phyloP scores from a whole-genome alignment of 2,113 vertebrate species.

The Cheirogaleus medius region DNA sequence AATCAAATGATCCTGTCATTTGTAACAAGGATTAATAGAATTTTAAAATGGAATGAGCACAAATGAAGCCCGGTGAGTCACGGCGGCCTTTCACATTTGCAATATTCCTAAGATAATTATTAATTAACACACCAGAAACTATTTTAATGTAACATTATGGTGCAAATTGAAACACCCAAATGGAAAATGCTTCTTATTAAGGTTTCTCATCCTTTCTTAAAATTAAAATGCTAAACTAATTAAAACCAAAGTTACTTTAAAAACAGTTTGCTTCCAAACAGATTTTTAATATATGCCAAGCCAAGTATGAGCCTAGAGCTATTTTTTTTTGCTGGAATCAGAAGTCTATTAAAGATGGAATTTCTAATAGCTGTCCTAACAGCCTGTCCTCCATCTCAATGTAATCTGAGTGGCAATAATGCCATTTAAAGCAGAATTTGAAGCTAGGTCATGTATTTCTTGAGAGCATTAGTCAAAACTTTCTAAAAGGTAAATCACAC shows the following conservation, averaged over 20 bases:
- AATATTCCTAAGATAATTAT: slow-evolving; percentile 64
- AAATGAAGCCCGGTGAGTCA: slow-evolving; percentile 27
- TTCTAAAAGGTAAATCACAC: not conserved
- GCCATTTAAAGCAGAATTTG: not conserved
- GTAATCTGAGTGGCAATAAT: not conserved
- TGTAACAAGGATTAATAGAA: slow-evolving; percentile 50
- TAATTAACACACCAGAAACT: slow-evolving; percentile 63
- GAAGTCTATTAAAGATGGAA: slow-evolving; percentile 38
- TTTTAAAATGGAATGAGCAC: slow-evolving; percentile 25
- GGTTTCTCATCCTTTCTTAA: slow-evolving; percentile 63
- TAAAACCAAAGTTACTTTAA: slow-evolving; percentile 73
- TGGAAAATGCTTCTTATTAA: slow-evolving; percentile 56
- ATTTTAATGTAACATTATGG: slow-evolving; percentile 46
- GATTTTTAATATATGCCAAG: slow-evolving; percentile 70
- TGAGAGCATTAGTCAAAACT: not conserved
- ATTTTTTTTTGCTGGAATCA: not conserved
- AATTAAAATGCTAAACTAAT: slow-evolving; percentile 79
- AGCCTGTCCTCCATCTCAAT: not conserved
- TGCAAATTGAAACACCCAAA: slow-evolving; percentile 48
- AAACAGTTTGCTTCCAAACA: slow-evolving; percentile 73
- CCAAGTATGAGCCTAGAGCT: slow-evolving; percentile 27
- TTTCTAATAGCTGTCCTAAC: not conserved
- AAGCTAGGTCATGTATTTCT: not conserved
- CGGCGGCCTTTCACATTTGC: slow-evolving; percentile 44
- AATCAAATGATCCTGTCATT: slow-evolving; percentile 62